Evolutionary conservation across 1,140 invertebrate genomes (phyloP).

Genomic region (Nymphalis io): DNA sequence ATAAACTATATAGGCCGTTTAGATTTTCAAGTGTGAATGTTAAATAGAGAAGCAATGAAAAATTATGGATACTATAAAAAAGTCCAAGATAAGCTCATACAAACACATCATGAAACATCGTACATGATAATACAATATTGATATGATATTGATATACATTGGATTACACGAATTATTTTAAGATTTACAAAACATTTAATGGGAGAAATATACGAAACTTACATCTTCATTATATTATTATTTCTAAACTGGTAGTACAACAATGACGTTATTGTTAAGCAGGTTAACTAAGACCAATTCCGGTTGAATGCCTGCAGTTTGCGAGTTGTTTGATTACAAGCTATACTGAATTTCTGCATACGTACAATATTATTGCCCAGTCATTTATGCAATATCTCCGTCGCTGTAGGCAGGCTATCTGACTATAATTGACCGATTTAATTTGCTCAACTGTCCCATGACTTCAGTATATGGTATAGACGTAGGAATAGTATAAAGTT

Average conservation of each 20-base stretch:
- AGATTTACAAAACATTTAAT: too few species aligned
- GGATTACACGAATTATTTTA: too few species aligned
- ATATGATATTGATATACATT: too few species aligned
- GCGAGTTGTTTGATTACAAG: neutral
- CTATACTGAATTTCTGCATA: neutral
- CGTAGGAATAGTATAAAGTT: neutral
- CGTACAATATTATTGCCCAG: neutral
- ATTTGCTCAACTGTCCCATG: neutral
- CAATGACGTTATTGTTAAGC: neutral
- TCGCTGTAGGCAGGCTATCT: neutral
- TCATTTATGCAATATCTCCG: conserved; percentile 4
- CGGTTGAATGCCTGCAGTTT: neutral
- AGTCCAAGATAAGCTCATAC: too few species aligned
- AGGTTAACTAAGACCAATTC: neutral
- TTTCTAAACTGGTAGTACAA: neutral
- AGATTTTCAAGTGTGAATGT: too few species aligned
- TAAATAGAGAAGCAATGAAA: too few species aligned
- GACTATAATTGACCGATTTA: neutral
- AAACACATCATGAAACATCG: too few species aligned
- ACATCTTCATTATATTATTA: too few species aligned
- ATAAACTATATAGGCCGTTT: too few species aligned
- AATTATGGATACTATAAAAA: too few species aligned
- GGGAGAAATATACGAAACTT: too few species aligned
- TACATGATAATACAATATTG: too few species aligned
- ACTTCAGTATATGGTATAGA: neutral